Conservation (phyloP, 2,888 invertebrate genomes). For the Ischnura elegans region DNA sequence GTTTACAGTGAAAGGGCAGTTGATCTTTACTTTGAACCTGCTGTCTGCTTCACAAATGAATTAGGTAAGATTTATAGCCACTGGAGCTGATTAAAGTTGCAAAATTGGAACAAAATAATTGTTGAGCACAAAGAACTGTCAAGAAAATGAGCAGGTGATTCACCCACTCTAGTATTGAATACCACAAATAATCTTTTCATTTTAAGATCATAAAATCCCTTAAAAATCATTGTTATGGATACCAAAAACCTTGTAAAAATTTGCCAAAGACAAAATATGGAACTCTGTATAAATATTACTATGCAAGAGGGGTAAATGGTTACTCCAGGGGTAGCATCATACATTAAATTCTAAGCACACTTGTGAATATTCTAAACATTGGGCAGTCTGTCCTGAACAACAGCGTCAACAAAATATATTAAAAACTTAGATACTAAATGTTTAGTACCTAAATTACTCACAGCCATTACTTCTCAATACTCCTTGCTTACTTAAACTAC, state of each 20-base stretch:
- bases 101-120: background rate
- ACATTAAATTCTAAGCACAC: conserved; percentile 63
- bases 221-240: conserved; percentile 39
- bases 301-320: conserved; percentile 44
- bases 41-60: background rate
- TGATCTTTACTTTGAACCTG: background rate
- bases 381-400: conserved; percentile 63
- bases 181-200: background rate
- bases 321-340: conserved; percentile 42
- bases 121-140: background rate
- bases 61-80: background rate
- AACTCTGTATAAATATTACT: conserved; percentile 55
- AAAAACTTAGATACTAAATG: conserved; percentile 63
- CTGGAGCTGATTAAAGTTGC: background rate
- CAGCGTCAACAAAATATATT: conserved; percentile 62
- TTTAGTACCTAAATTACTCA: conserved; percentile 66
- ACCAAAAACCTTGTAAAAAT: conserved; percentile 55
- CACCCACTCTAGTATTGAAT: background rate
- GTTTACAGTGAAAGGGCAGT: too few relatives aligned
- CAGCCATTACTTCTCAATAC: conserved; percentile 63
- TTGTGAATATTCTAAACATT: conserved; percentile 65
- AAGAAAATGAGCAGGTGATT: background rate
- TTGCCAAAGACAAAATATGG: conserved; percentile 47
- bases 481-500: conserved; percentile 37
- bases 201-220: background rate